Evolutionary conservation across 2,113 vertebrate genomes (phyloP).

Genomic region (Chionodraco myersi): DNA sequence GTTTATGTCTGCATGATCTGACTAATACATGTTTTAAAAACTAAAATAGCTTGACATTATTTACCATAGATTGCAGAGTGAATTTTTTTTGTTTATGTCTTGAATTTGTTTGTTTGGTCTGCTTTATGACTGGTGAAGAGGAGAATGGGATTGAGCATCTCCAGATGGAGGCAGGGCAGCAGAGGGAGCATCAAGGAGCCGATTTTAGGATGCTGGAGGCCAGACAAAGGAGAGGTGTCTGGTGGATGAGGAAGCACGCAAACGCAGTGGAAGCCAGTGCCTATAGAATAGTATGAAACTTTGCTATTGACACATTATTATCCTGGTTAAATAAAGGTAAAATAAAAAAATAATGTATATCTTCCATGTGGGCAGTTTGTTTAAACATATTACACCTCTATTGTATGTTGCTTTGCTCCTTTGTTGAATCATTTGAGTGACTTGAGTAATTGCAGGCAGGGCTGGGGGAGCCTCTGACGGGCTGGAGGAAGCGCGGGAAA

Average conservation of each 20-base stretch:
- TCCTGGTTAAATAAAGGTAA: too few species aligned
- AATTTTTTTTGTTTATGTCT: background rate
- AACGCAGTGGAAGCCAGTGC: conserved; percentile 61
- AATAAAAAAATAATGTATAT: background rate
- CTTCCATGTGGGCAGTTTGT: background rate
- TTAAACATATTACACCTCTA: background rate
- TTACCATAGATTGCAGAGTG: background rate
- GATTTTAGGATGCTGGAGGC: background rate
- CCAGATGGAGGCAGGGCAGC: conserved; percentile 11
- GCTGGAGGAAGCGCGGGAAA: conserved; percentile 62
- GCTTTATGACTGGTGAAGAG: conserved; percentile 8
- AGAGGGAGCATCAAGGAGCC: conserved; percentile 1
- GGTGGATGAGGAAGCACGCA: conserved; percentile 59
- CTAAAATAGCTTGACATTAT: background rate
- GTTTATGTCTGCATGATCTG: background rate
- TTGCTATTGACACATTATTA: too few species aligned
- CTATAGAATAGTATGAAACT: conserved; percentile 71
- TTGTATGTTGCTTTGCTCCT: background rate
- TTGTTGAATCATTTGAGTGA: background rate
- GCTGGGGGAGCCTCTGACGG: conserved; percentile 61
- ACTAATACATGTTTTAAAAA: background rate
- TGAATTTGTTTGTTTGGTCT: background rate
- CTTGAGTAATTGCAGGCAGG: conserved; percentile 48
- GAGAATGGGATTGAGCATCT: background rate
- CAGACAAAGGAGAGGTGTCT: conserved; percentile 61